Evolutionary conservation across 2,113 vertebrate genomes (phyloP), one percentile per base, ranked within the genome.

Genomic region (Thryonomys swinderianus): DNA sequence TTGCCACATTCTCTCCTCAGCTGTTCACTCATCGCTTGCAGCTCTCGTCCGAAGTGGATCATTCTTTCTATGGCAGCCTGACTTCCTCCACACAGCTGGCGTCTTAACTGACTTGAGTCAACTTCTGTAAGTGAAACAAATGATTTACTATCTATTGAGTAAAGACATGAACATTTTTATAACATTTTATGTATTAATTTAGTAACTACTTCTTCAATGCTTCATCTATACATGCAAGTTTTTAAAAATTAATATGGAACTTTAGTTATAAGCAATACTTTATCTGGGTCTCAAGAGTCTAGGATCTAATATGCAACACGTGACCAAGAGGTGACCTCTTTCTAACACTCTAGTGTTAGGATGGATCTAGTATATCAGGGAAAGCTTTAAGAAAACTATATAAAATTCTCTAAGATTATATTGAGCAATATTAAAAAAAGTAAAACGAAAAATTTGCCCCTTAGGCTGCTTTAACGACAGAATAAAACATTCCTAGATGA

Each of bases 21-120:
- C n/a, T 99, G 99, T 96, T 99, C 99, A 0, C 99, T 99, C 99
- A 99, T 99, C 10, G 99, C 99, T 98, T 99, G 99, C 79, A 99
- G 97, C 97, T 99, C 99, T 97, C 99, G 98, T 94, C 99, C 99
- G 90, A 99, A 99, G 93, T 99, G 99, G 98, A 99, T 99, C 99
- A 99, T 99, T 83, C 99, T 99, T 98, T 99, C 99, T 30, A 99
- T 99, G 88, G 99, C 99, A 0, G 99, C 99, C 96, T 99, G 99
- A 98, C 99, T 99, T 79, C 99, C 99, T 10, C 99, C 99, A 30
- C 99, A 99, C 13, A 99, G 97, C 98, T 99, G 99, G 86, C 99
- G 99, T 98, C 99, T 98, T 92, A 99, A 98, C 98, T 99, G 99
- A 96, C 98, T 98, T 0, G 99, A 99, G 88, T 99, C 99, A 98